Evolutionary conservation across 92 coral and sea anemone species (phyloP).

Genomic region (Epizoanthus scotinus): DNA sequence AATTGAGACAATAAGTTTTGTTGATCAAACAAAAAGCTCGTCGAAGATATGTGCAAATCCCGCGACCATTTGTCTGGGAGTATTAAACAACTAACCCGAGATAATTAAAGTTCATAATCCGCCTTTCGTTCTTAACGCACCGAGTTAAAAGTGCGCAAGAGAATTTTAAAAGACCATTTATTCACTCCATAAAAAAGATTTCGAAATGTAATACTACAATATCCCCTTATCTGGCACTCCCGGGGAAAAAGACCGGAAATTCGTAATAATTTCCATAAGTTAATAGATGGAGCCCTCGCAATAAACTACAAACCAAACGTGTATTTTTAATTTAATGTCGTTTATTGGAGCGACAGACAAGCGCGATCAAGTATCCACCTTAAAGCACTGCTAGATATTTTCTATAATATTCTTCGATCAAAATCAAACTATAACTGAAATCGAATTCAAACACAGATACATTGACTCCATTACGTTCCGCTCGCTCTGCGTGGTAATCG

Average conservation of each 20-base stretch:
- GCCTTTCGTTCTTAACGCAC: constrained; percentile 1
- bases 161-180: constrained; percentile 19
- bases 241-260: background rate
- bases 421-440: constrained; percentile 3
- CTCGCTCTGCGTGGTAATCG: constrained; percentile 9
- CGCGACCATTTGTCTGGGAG: constrained; percentile 2
- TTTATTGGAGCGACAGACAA: background rate
- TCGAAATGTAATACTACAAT: background rate
- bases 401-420: background rate
- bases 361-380: background rate
- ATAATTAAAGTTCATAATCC: background rate
- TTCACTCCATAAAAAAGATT: background rate
- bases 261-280: constrained; percentile 32
- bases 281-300: constrained; percentile 17
- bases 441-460: constrained; percentile 2
- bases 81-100: too few relatives aligned
- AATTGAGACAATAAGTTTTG: constrained; percentile 24
- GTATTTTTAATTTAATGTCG: background rate
- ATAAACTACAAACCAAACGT: background rate
- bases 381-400: background rate
- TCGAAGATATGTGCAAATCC: background rate
- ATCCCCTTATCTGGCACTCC: background rate
- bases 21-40: constrained; percentile 11
- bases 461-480: constrained; percentile 6
- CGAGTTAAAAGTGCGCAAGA: background rate